Conservation (phyloP, 2,888 invertebrate genomes). For the Galerucella nymphaeae region DNA sequence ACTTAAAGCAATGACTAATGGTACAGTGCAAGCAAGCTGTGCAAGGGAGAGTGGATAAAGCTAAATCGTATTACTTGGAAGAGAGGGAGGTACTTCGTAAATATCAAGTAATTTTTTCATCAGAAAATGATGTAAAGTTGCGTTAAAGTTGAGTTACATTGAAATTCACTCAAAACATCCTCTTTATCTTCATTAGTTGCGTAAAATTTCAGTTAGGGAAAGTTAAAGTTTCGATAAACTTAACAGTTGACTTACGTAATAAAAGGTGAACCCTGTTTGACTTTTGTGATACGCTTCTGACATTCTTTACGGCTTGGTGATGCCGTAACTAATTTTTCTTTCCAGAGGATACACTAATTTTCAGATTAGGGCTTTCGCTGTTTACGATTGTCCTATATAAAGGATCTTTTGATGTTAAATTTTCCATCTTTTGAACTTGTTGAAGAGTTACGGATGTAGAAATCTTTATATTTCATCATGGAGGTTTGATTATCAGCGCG, state of each 20-base stretch:
- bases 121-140: no score
- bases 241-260: not conserved
- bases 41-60: no score
- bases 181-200: no score
- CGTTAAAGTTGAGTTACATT: no score
- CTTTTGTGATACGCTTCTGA: not conserved
- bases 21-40: conserved; percentile 36
- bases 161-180: no score
- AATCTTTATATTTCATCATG: not conserved
- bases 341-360: not conserved
- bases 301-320: not conserved
- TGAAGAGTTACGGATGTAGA: not conserved
- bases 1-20: conserved; percentile 46
- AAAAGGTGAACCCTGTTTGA: not conserved
- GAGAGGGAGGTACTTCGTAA: no score
- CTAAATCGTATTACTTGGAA: no score
- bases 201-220: no score
- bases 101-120: no score
- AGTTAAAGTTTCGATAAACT: no score
- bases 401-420: conserved; percentile 3
- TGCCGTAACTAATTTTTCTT: conserved; percentile 1
- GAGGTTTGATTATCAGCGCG: not conserved
- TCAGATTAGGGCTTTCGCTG: not conserved
- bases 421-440: not conserved
- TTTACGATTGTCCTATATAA: not conserved